Base-by-base conservation (phyloP, 2,113 vertebrate species). In the Chaenocephalus aceratus region DNA sequence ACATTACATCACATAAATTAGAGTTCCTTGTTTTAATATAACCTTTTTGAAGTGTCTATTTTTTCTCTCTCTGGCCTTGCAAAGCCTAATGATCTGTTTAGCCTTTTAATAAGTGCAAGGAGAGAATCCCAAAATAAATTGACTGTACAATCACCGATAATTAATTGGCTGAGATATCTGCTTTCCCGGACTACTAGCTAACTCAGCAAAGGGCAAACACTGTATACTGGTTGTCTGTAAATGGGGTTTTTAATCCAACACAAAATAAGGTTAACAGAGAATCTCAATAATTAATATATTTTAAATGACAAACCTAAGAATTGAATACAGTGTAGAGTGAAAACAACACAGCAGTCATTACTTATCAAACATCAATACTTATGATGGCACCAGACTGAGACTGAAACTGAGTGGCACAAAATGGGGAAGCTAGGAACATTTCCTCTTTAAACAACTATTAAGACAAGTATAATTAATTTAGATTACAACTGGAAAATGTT, bases 121-220 rank as follows among this genome's bases (percentile, higher is more conserved):
- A 75, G 74, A 75, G 58, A 93, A 87, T 74, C 72, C 73, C 81
- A 92, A 92, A 94, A 91, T 88, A 85, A 92, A 94, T 94, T 41
- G 5, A 92, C 90, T 86, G 80, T 93, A 89, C 86, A 93, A 93
- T 93, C 81, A 89, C 72, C 87, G 83, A 80, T 94, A 91, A 94
- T 95, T 94, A 93, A 94, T 93, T 88, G 87, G 74, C 57, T 81
- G 80, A 64, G 77, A 87, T 82, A 86, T 93, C 88, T 87, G 83
- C 85, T 83, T 83, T 84, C 75, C 56, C 4, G 67, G 73, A 84
- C 15, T 54, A 76, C 61, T 61, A 72, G 79, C 84, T 90, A 85
- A 86, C 58, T 92, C 78, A 84, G 89, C 86, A 88, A 80, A 91
- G 78, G 74, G 66, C 48, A 91, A 77, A 82, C 77, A 63, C 30